Percentiles rank a stretch among this genome's conserved stretches.
Evolutionary conservation across 2,113 vertebrate species (phyloP).

Genomic region (Hirundichthys speculiger): DNA sequence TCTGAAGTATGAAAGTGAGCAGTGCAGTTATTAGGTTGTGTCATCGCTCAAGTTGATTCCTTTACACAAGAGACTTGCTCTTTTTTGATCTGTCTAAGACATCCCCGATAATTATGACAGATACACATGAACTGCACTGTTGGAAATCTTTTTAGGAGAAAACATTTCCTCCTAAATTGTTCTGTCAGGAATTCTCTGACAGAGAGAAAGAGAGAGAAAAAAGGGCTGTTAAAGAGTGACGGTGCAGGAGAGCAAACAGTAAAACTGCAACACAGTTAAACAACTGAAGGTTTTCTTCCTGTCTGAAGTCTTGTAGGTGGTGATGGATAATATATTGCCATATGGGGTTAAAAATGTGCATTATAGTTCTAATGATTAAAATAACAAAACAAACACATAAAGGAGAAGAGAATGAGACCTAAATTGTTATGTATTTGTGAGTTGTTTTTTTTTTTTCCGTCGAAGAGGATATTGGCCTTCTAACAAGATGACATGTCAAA

Average conservation of each 20-base stretch:
- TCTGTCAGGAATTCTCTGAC: neutral
- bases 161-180: neutral
- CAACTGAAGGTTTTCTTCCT: constrained; percentile 19
- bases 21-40: no score
- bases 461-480: constrained; percentile 6
- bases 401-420: no score
- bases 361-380: neutral
- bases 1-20: neutral
- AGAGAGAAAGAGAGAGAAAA: no score
- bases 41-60: no score
- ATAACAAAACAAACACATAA: constrained; percentile 6
- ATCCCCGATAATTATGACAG: no score
- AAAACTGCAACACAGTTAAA: constrained; percentile 18
- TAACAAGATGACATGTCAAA: constrained; percentile 36
- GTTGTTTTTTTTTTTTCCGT: constrained; percentile 15
- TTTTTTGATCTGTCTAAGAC: no score
- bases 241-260: constrained; percentile 7
- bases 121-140: no score
- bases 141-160: neutral
- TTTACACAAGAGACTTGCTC: no score
- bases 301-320: neutral
- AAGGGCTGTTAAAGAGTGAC: no score
- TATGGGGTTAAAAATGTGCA: neutral
- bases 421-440: neutral
- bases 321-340: constrained; percentile 39